phyloP scores from a whole-genome alignment of 2,888 invertebrate species.

The Thumatha senex region DNA sequence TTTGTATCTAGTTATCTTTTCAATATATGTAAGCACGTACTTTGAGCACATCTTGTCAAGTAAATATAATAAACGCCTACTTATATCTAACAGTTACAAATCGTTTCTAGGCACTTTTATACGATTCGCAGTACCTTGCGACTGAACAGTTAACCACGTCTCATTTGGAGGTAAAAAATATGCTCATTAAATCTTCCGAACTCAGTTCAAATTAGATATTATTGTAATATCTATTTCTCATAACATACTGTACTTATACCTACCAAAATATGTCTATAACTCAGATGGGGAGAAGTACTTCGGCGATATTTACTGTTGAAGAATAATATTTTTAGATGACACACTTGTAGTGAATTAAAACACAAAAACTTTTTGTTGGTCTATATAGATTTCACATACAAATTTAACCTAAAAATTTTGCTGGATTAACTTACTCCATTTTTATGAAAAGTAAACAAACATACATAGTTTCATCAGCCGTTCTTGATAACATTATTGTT shows the following conservation, averaged over 20 bases:
- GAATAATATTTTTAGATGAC: slow-evolving; percentile 77
- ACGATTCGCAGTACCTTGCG: slow-evolving; percentile 49
- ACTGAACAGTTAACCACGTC: slow-evolving; percentile 45
- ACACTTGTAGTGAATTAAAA: slow-evolving; percentile 64
- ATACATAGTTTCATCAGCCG: slow-evolving; percentile 50
- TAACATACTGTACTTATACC: slow-evolving; percentile 45
- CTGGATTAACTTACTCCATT: slow-evolving; percentile 43
- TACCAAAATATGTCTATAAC: slow-evolving; percentile 55
- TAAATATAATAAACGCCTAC: slow-evolving; percentile 58
- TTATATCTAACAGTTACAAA: slow-evolving; percentile 49
- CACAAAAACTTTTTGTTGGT: slow-evolving; percentile 54
- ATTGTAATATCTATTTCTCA: slow-evolving; percentile 53
- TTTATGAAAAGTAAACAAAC: slow-evolving; percentile 34
- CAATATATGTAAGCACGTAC: slow-evolving; percentile 63
- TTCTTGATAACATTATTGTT: slow-evolving; percentile 59
- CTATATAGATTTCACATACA: slow-evolving; percentile 50
- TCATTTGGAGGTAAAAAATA: slow-evolving; percentile 44
- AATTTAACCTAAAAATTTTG: slow-evolving; percentile 57
- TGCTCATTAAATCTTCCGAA: slow-evolving; percentile 67
- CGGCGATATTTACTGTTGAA: slow-evolving; percentile 65
- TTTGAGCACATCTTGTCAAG: slow-evolving; percentile 65
- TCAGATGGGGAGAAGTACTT: slow-evolving; percentile 62
- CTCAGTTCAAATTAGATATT: slow-evolving; percentile 61
- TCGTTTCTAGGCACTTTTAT: slow-evolving; percentile 60
- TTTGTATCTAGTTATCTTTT: slow-evolving; percentile 59